phyloP scores from a whole-genome alignment of 2,113 vertebrate genomes.

The Argyrosomus japonicus region DNA sequence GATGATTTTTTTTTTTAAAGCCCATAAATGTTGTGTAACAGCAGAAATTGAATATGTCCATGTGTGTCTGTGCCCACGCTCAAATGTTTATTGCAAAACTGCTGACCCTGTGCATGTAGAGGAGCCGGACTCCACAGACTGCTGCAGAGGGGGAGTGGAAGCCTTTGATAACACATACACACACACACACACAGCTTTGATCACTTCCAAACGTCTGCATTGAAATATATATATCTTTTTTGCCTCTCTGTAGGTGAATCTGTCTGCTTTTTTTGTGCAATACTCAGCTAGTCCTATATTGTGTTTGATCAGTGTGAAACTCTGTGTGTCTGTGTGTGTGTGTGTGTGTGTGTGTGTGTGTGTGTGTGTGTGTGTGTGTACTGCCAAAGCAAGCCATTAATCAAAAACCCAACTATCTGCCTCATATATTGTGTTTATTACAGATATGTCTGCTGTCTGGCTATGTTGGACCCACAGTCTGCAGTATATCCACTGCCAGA shows the following conservation, averaged over 20 bases:
- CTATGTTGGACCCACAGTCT: too few species aligned
- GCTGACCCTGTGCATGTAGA: constrained; percentile 21
- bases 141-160: not conserved
- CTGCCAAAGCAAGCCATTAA: not conserved
- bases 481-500: not conserved
- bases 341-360: not conserved
- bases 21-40: not conserved
- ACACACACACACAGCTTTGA: constrained; percentile 27
- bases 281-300: not conserved
- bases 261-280: constrained; percentile 4
- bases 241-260: not conserved
- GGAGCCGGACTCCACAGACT: not conserved
- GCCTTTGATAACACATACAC: constrained; percentile 11
- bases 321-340: not conserved
- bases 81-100: not conserved
- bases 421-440: not conserved
- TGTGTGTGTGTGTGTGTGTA: not conserved
- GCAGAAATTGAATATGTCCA: not conserved
- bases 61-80: not conserved
- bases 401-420: not conserved
- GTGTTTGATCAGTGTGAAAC: not conserved
- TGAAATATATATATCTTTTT: not conserved
- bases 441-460: not conserved
- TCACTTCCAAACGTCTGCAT: constrained; percentile 2
- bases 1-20: not conserved